phyloP scores from a whole-genome alignment of 2,888 invertebrate genomes.

The Drosophila helvetica region DNA sequence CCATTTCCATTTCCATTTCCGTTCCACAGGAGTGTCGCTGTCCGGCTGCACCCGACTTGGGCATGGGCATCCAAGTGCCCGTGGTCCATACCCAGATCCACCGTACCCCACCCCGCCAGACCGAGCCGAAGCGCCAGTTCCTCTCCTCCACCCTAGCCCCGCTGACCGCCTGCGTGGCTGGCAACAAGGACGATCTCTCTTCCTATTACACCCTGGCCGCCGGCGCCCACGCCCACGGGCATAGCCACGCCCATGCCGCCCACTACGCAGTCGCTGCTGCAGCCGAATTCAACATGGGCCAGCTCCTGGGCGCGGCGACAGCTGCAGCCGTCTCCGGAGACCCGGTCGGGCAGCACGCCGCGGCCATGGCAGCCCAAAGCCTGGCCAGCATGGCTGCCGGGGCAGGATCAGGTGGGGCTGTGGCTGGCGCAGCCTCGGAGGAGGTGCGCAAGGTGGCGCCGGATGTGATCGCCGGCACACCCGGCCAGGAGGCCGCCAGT shows the following conservation, averaged over 20 bases:
- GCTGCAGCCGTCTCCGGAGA: constrained; percentile 55
- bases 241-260: constrained; percentile 58
- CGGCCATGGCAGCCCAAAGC: constrained; percentile 54
- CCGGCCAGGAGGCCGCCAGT: constrained; percentile 84
- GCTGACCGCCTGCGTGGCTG: constrained; percentile 90
- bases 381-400: neutral
- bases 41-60: constrained; percentile 85
- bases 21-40: constrained; percentile 82
- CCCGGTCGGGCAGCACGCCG: constrained; percentile 58
- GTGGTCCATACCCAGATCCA: constrained; percentile 84
- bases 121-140: constrained; percentile 90
- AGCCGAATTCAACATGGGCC: constrained; percentile 87
- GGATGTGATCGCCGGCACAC: constrained; percentile 89
- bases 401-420: constrained; percentile 20
- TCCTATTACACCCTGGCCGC: constrained; percentile 86
- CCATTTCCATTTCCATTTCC: neutral
- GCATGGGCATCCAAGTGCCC: constrained; percentile 85
- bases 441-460: constrained; percentile 87
- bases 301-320: constrained; percentile 61
- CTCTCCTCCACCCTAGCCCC: constrained; percentile 91
- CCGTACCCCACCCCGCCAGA: constrained; percentile 84
- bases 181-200: constrained; percentile 85
- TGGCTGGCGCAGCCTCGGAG: constrained; percentile 69
- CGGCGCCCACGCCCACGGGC: constrained; percentile 82
- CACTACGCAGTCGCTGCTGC: constrained; percentile 84